These are phyloP conservation scores for Caenorhabditis sp. DNA, from an alignment of 2,888 invertebrate genomes.

Conservation along the genomic window DNA sequence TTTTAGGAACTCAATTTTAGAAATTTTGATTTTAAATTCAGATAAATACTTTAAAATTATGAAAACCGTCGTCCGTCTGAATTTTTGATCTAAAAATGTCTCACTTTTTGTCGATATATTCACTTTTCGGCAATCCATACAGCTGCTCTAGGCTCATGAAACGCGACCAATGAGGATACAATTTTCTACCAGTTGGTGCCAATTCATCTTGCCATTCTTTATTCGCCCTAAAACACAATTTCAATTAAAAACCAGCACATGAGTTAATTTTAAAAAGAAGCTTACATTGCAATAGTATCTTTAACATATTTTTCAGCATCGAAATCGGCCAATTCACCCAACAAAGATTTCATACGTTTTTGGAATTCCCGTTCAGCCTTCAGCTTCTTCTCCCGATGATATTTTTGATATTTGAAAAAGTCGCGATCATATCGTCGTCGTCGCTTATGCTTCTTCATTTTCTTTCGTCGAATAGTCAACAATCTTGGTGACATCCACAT, in stretches of 20 bases:
- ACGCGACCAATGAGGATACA: conserved; percentile 69
- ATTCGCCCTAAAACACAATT: conserved; percentile 40
- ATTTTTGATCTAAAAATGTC: not conserved
- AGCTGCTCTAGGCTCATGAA: conserved; percentile 65
- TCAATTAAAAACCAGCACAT: not conserved
- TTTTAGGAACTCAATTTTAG: too few relatives aligned
- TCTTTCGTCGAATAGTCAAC: conserved; percentile 65
- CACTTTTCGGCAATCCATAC: conserved; percentile 55
- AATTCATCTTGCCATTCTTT: conserved; percentile 62
- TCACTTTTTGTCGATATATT: conserved; percentile 64
- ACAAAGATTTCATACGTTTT: conserved; percentile 60
- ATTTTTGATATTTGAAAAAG: conserved; percentile 67
- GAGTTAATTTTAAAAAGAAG: not conserved
- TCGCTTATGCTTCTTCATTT: conserved; percentile 69
- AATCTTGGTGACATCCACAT: conserved; percentile 55
- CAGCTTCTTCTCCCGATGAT: conserved; percentile 65
- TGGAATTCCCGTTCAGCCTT: conserved; percentile 64
- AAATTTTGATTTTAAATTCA: too few relatives aligned
- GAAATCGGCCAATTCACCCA: conserved; percentile 61
- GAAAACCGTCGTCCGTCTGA: not conserved
- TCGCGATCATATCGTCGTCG: conserved; percentile 61
- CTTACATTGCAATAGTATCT: conserved; percentile 58
- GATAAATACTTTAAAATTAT: too few relatives aligned
- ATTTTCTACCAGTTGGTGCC: conserved; percentile 63
- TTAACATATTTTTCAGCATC: conserved; percentile 65